Evolutionary conservation across 2,888 invertebrate genomes (phyloP).

Genomic region (Erannis defoliaria): DNA sequence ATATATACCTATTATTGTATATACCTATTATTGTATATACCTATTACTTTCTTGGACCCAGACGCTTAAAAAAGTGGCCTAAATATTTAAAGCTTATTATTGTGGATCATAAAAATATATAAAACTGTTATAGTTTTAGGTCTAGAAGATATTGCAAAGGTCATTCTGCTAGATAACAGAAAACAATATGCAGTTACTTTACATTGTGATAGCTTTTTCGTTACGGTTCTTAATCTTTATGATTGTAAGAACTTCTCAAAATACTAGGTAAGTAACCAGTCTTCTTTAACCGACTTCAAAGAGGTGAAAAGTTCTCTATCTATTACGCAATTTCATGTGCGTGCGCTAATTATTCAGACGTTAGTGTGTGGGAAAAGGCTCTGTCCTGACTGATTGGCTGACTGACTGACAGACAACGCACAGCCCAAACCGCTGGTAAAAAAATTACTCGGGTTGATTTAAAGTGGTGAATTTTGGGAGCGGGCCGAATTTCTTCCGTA

Average conservation of each 20-base stretch:
- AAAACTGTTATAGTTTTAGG: slow-evolving; percentile 1
- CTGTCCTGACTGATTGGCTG: too few relatives aligned
- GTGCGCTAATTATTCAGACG: too few relatives aligned
- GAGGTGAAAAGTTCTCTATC: too few relatives aligned
- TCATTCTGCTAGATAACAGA: slow-evolving; percentile 7
- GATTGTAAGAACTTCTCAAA: neutral
- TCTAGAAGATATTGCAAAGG: neutral
- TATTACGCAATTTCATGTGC: too few relatives aligned
- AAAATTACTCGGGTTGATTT: too few relatives aligned
- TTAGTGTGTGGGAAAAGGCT: too few relatives aligned
- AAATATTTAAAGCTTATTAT: slow-evolving; percentile 22
- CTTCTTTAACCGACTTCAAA: neutral
- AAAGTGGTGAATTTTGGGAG: too few relatives aligned
- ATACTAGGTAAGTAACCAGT: neutral
- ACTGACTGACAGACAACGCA: too few relatives aligned
- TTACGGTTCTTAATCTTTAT: neutral
- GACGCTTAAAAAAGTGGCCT: neutral
- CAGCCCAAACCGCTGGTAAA: too few relatives aligned
- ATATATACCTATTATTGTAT: too few relatives aligned
- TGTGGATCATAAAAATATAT: slow-evolving; percentile 15
- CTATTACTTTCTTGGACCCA: slow-evolving; percentile 1
- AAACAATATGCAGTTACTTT: slow-evolving; percentile 5
- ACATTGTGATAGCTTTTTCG: slow-evolving; percentile 3
- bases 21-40: too few relatives aligned
- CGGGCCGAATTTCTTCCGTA: too few relatives aligned